Conservation (phyloP, 64 coral and sea anemone genomes). For the Actinia equina region DNA sequence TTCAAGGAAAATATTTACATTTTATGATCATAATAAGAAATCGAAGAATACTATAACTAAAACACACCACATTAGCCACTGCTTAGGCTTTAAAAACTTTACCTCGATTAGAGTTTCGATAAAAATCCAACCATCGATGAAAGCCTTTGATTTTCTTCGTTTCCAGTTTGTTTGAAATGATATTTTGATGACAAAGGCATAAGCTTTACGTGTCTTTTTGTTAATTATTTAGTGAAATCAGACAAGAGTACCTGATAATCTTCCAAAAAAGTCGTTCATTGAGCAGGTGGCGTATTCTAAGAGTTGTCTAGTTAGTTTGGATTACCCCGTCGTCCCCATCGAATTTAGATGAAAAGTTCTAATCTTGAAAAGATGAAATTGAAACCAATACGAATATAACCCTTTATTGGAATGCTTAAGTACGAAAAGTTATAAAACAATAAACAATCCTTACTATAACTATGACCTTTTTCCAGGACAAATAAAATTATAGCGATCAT, state of each 20-base stretch:
- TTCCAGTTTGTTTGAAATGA: neutral
- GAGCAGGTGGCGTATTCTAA: slow-evolving; percentile 3
- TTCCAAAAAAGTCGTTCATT: slow-evolving; percentile 18
- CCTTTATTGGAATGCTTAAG: too few relatives aligned
- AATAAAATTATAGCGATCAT: neutral
- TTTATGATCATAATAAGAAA: neutral
- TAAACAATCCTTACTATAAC: neutral
- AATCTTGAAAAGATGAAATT: neutral
- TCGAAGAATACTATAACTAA: neutral
- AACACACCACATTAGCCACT: neutral
- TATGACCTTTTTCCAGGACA: neutral
- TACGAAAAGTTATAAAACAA: too few relatives aligned
- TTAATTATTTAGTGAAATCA: slow-evolving; percentile 15
- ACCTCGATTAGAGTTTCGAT: neutral
- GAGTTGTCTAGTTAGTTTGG: neutral
- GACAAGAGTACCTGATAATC: slow-evolving; percentile 17
- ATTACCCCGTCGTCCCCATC: neutral
- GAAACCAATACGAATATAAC: neutral
- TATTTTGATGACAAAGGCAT: neutral
- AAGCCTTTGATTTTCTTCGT: neutral
- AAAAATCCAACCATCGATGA: slow-evolving; percentile 5
- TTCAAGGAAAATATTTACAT: slow-evolving; percentile 12
- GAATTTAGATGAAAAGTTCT: neutral
- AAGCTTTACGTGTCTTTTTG: slow-evolving; percentile 14
- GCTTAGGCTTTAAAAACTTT: neutral